A percentile compares a stretch with the other conserved stretches of the same genome.
Evolutionary conservation across 23 tunicate genomes (phyloP).

Genomic region (Ciona savignyi): DNA sequence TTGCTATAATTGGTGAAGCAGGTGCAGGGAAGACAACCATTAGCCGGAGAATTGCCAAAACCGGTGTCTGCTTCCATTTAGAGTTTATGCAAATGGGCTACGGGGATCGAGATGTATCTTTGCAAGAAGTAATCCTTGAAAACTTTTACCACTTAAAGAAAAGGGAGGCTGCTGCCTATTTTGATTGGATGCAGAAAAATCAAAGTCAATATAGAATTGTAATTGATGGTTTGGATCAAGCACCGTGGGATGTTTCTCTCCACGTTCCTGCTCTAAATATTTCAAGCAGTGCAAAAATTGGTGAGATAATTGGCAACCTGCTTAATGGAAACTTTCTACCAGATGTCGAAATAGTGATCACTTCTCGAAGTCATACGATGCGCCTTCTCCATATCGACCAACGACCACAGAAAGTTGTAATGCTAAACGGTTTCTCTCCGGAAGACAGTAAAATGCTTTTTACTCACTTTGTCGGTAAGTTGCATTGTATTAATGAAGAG

Average conservation of each 20-base stretch:
- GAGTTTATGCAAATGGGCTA: conserved; percentile 15
- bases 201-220: conserved; percentile 1
- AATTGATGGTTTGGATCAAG: conserved; percentile 7
- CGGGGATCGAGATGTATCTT: not conserved
- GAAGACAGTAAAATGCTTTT: not conserved
- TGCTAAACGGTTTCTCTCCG: conserved; percentile 14
- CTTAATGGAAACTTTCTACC: conserved; percentile 1
- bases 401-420: not conserved
- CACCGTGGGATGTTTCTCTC: not conserved
- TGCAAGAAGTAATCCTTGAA: not conserved
- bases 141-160: not conserved
- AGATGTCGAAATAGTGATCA: not conserved
- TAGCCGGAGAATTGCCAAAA: conserved; percentile 3
- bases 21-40: conserved; percentile 17
- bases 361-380: conserved; percentile 16
- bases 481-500: too few species aligned
- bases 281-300: not conserved
- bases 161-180: not conserved
- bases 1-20: conserved; percentile 12
- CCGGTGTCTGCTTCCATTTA: not conserved
- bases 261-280: not conserved
- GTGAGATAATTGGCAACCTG: conserved; percentile 3
- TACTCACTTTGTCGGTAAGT: conserved; percentile 6
- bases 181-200: conserved; percentile 8
- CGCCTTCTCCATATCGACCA: not conserved